Conservation (phyloP, 30 jellyfish, hydroid and myxozoan species). For the Aurelia aurita region DNA sequence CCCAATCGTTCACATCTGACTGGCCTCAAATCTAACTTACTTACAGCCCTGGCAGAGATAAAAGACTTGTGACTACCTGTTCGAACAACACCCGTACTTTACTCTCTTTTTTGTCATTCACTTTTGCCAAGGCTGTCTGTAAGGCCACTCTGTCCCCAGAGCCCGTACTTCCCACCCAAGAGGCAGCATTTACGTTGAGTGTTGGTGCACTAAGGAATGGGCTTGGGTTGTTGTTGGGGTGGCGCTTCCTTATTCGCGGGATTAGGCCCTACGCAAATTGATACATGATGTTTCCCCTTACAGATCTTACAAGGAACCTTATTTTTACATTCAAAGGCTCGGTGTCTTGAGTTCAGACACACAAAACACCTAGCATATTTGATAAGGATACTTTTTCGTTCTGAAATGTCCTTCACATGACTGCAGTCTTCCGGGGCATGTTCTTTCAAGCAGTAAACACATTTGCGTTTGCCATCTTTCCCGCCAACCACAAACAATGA, state of each 20-base stretch:
- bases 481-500: constrained; percentile 1
- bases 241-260: constrained; percentile 16
- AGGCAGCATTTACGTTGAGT: constrained; percentile 7
- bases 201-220: background rate
- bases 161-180: constrained; percentile 33
- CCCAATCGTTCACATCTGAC: background rate
- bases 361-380: no score
- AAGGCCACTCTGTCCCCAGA: constrained; percentile 17
- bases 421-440: no score
- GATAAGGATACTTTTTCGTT: background rate
- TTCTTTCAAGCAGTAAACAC: no score
- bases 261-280: background rate
- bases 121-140: no score
- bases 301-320: constrained; percentile 12
- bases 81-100: constrained; percentile 14
- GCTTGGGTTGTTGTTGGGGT: constrained; percentile 4
- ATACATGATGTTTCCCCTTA: constrained; percentile 6
- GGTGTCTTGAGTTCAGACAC: no score
- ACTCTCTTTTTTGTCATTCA: constrained; percentile 15
- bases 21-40: background rate
- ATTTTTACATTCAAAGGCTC: constrained; percentile 11
- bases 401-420: no score
- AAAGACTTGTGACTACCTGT: constrained; percentile 17
- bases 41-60: constrained; percentile 6
- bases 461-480: no score